These are phyloP conservation scores for Drosophila nr. medialis DNA, from an alignment of 2,888 invertebrate species.

Conservation along the genomic window DNA sequence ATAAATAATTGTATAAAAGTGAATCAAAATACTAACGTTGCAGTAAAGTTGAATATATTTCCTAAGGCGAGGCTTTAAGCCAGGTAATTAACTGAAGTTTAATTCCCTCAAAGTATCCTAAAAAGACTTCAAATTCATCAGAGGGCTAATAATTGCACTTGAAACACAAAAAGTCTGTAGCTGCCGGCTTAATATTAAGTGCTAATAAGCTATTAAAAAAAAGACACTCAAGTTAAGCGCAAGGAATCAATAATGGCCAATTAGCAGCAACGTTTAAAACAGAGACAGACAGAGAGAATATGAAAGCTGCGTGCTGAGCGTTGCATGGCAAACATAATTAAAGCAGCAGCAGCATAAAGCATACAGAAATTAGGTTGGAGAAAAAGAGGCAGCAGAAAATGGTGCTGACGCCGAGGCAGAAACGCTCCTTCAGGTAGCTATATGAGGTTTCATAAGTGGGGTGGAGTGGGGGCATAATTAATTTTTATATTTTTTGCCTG, in stretches of 20 bases:
- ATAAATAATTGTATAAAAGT: background rate
- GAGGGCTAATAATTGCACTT: constrained; percentile 2
- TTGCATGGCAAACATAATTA: constrained; percentile 56
- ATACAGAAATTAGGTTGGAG: background rate
- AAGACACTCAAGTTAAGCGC: constrained; percentile 21
- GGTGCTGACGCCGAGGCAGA: constrained; percentile 5
- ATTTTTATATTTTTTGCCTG: constrained; percentile 44
- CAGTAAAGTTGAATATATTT: background rate
- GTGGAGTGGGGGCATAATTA: constrained; percentile 48
- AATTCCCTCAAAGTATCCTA: background rate
- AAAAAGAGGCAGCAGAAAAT: background rate
- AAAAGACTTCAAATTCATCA: background rate
- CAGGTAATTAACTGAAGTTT: background rate
- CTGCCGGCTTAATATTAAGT: constrained; percentile 25
- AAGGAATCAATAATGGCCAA: constrained; percentile 56
- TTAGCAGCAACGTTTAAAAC: constrained; percentile 28
- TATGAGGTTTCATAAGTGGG: constrained; percentile 44
- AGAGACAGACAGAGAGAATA: background rate
- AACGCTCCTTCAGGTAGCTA: constrained; percentile 33
- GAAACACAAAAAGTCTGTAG: constrained; percentile 4
- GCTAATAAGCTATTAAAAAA: constrained; percentile 38
- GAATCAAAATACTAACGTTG: background rate
- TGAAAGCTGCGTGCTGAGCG: constrained; percentile 2
- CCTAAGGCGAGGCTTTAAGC: background rate
- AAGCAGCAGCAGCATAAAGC: constrained; percentile 27